Conservation (phyloP, 2,797 vertebrate genomes). For the Tamandua tetradactyla region DNA sequence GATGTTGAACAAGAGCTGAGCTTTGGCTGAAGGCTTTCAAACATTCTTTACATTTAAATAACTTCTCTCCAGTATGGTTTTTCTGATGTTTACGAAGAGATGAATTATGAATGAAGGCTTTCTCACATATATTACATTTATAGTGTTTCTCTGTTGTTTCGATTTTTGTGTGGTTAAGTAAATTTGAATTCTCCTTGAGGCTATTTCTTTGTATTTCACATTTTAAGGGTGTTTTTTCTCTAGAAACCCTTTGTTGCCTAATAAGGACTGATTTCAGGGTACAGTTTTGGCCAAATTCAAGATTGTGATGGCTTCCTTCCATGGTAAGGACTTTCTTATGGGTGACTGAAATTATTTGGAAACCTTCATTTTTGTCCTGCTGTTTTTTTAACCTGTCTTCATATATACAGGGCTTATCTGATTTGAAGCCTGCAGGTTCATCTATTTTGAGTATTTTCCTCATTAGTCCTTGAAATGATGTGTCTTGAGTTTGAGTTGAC, state of each 20-base stretch:
- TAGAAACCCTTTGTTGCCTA: slow-evolving; percentile 82
- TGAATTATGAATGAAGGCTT: slow-evolving; percentile 76
- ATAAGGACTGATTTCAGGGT: slow-evolving; percentile 32
- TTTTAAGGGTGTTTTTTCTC: slow-evolving; percentile 76
- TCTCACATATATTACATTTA: slow-evolving; percentile 75
- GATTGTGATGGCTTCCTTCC: slow-evolving; percentile 40
- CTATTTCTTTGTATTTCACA: slow-evolving; percentile 70
- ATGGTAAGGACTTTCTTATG: slow-evolving; percentile 37
- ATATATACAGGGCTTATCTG: slow-evolving; percentile 8
- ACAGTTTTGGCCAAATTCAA: neutral
- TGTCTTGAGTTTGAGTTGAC: slow-evolving; percentile 57
- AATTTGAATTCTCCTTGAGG: slow-evolving; percentile 71
- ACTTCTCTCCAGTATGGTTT: slow-evolving; percentile 74
- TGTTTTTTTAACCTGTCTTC: slow-evolving; percentile 33
- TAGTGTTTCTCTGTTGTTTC: slow-evolving; percentile 70
- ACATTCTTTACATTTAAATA: slow-evolving; percentile 73
- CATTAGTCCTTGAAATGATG: slow-evolving; percentile 2
- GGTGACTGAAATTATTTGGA: slow-evolving; percentile 54
- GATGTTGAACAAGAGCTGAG: slow-evolving; percentile 74
- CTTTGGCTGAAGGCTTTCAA: slow-evolving; percentile 70
- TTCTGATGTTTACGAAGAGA: slow-evolving; percentile 77
- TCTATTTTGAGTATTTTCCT: slow-evolving; percentile 43
- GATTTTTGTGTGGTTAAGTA: slow-evolving; percentile 69
- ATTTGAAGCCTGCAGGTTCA: slow-evolving; percentile 4
- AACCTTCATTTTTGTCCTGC: slow-evolving; percentile 13